Base-by-base conservation (phyloP, 1,140 invertebrate genomes). In the Phortica variegata region DNA sequence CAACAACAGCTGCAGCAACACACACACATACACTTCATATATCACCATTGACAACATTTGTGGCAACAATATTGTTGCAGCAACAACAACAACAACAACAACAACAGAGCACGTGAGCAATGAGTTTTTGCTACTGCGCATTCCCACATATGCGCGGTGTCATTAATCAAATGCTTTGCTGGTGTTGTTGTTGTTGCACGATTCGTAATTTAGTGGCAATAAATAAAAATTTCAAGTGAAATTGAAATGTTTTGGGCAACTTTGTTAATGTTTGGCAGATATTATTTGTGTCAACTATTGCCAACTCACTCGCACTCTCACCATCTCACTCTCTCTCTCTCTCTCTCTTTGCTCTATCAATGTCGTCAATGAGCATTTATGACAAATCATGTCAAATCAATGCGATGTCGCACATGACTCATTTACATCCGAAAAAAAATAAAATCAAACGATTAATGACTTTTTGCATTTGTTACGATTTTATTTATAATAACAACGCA, bases 171-270 rank as follows among this genome's bases (percentile, higher is more conserved):
- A 44, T 49, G 29, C 52, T 29, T 34, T 34, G n/a, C 32, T 46
- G 53, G 52, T 26, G 23, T 34, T 46, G 50, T 39, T 39, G 52
- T 37, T 37, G 37, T 49, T 44, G 60, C 45, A 54, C 54, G 63
- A 68, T 63, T 63, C 63, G 63, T 68, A 68, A 68, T 68, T 68
- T 68, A 68, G 53, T 60, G 58, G 65, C 63, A 51, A 68, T 68
- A 68, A 68, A 68, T 69, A 68, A 68, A 46, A 66, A 60, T 59
- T 49, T 36, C 60, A 48, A 68, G 63, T 58, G 63, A 68, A 68
- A 68, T 68, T 68, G 63, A 66, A 66, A 66, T 66, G 62, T 66
- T 66, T 43, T 63, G 62, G 61, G 62, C 62, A 59, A 66, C 68
- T 62, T n/a, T n/a, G n/a, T n/a, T n/a, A n/a, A n/a, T n/a, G n/a